Base-by-base conservation (phyloP, 2,797 vertebrate genomes). In the Momotus momota region DNA sequence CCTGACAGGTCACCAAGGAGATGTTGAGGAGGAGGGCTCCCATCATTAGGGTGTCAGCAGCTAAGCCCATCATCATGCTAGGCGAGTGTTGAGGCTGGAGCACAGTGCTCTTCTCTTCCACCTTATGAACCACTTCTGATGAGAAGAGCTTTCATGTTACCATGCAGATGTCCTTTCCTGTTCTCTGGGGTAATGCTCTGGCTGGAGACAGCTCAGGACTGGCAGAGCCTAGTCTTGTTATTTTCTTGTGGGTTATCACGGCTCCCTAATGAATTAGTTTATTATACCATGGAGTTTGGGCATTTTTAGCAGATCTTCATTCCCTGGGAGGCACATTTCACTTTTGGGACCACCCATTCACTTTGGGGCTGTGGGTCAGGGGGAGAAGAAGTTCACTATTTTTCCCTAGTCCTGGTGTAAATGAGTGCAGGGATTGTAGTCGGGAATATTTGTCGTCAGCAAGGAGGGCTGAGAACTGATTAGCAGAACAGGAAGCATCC, bases 61-160 rank as follows among this genome's bases (percentile, higher is more conserved):
- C 23, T 81, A 45, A 82, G 2, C 5, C 7, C 12, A n/a, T 60
- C 25, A 52, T 4, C 2, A 3, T 14, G 11, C 16, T 48, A 23
- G 29, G 26, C 2, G 2, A 66, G 21, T 23, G 22, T 27, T 85
- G 64, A 31, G 26, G 2, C 27, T 60, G 58, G 13, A 86, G 15
- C 0, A 0, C 43, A 51, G 10, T 1, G 0, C 13, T 77, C 16
- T 83, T n/a, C n/a, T 85, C 57, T 88, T 84, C 58, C 48, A 62
- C 16, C 4, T 67, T 38, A 62, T 67, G 57, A 60, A 20, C 35
- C 3, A 29, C 6, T 18, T 3, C 0, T n/a, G 29, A 75, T 74
- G 35, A 84, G 27, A 54, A 86, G 72, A 77, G 10, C 18, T 89
- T 92, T 74, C 38, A 7, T 3, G 2, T 55, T 86, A 61, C 21